Conservation (phyloP, 2,888 invertebrate species). For the Norana najaformis region DNA sequence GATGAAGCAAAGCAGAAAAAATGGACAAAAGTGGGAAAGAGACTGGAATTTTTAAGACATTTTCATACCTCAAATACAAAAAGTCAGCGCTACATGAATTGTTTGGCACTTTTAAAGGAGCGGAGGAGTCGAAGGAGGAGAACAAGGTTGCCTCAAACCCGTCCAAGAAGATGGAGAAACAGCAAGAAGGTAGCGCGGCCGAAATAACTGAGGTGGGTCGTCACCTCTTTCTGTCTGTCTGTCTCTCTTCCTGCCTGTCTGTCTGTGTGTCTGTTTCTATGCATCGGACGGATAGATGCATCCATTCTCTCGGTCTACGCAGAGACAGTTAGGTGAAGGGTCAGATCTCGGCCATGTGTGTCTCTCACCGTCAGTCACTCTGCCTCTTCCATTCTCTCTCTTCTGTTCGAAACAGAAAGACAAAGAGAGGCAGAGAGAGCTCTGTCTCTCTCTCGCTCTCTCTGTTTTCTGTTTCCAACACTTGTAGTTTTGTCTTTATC, state of each 20-base stretch:
- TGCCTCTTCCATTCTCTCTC: neutral
- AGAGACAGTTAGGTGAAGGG: no score
- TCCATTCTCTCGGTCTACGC: no score
- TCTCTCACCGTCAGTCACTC: neutral
- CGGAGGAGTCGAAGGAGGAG: neutral
- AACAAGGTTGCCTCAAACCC: neutral
- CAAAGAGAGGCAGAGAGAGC: no score
- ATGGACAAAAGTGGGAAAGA: no score
- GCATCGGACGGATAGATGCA: neutral
- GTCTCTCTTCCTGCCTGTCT: neutral
- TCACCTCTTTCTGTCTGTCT: neutral
- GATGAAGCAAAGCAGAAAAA: no score
- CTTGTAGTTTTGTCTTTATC: no score
- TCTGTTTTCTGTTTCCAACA: no score
- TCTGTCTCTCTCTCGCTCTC: no score
- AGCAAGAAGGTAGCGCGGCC: neutral
- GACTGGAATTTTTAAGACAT: no score
- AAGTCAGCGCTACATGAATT: no score
- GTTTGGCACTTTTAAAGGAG: neutral
- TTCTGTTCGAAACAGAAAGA: no score
- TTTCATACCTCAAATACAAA: no score
- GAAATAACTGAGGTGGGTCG: neutral
- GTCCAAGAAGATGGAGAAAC: neutral
- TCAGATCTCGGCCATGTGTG: neutral
- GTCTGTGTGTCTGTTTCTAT: neutral